These are phyloP conservation scores for Spatulosminthurus flaviceps DNA, from an alignment of 2,888 invertebrate species.

Conservation along the genomic window DNA sequence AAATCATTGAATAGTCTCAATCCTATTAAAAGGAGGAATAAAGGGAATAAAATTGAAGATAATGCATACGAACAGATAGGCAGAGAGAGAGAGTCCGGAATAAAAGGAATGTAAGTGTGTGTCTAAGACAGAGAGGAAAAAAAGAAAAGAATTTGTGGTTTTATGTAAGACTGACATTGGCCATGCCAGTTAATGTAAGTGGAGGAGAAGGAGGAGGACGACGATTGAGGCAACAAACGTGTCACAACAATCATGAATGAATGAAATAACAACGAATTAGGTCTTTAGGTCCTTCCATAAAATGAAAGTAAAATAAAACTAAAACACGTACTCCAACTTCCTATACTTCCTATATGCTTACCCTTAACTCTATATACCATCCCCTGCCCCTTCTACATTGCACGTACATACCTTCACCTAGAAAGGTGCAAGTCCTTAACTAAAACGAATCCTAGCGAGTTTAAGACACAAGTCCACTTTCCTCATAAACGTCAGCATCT, in stretches of 20 bases:
- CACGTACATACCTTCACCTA: too few relatives aligned
- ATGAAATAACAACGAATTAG: constrained; percentile 51
- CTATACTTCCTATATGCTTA: neutral
- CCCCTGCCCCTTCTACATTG: too few relatives aligned
- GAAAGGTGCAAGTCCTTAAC: neutral
- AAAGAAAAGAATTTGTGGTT: neutral
- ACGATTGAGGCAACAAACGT: constrained; percentile 34
- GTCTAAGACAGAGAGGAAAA: constrained; percentile 19
- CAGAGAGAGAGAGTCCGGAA: neutral
- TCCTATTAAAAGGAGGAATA: constrained; percentile 19
- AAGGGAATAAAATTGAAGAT: constrained; percentile 14
- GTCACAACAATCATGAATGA: constrained; percentile 49
- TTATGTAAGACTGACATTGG: constrained; percentile 26
- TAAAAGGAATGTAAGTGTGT: neutral
- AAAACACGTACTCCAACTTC: constrained; percentile 25
- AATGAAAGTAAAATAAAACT: constrained; percentile 49
- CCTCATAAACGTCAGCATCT: constrained; percentile 40
- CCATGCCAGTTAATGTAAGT: constrained; percentile 18
- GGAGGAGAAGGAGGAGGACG: neutral
- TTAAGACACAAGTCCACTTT: constrained; percentile 20
- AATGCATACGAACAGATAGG: neutral
- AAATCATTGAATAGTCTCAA: constrained; percentile 13
- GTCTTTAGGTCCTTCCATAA: constrained; percentile 46
- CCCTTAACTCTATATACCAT: too few relatives aligned
- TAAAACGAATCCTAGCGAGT: too few relatives aligned